These are phyloP conservation scores for Mastigias papua DNA, from an alignment of 30 jellyfish, hydroid and myxozoan species.

Conservation along the genomic window DNA sequence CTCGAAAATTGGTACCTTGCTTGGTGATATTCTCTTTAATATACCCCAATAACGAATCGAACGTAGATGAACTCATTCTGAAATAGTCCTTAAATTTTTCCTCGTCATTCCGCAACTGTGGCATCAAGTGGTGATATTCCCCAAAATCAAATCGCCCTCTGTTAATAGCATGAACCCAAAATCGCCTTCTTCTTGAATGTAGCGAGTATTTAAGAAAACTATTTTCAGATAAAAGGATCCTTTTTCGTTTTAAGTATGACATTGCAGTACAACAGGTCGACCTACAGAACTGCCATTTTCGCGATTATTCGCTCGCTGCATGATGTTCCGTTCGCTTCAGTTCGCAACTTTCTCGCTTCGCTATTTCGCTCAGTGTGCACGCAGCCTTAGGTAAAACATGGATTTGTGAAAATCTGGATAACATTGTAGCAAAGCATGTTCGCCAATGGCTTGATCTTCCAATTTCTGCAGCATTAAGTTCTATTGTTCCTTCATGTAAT, in stretches of 20 bases:
- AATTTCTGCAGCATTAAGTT: no score
- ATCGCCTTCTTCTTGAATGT: conserved; percentile 19
- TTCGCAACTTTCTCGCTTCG: no score
- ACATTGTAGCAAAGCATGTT: no score
- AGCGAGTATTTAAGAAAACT: conserved; percentile 12
- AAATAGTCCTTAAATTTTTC: conserved; percentile 25
- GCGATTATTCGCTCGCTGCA: conserved; percentile 35
- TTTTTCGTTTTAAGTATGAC: conserved; percentile 12
- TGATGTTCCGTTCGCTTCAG: conserved; percentile 33
- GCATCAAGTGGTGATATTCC: no score
- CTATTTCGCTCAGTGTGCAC: no score
- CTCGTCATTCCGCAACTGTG: conserved; percentile 31
- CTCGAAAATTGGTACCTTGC: conserved; percentile 20
- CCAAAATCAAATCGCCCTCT: conserved; percentile 16
- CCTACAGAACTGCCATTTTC: conserved; percentile 24
- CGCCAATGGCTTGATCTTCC: no score
- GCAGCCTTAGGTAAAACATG: no score
- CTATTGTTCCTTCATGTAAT: no score
- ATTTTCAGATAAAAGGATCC: conserved; percentile 6
- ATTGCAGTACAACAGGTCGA: neutral
- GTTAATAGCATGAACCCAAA: conserved; percentile 20
- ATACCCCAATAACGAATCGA: no score
- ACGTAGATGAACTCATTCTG: no score
- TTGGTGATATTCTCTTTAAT: no score
- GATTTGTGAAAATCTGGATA: no score